Conservation (phyloP, 2,113 vertebrate genomes). For the Ageneiosus marmoratus region DNA sequence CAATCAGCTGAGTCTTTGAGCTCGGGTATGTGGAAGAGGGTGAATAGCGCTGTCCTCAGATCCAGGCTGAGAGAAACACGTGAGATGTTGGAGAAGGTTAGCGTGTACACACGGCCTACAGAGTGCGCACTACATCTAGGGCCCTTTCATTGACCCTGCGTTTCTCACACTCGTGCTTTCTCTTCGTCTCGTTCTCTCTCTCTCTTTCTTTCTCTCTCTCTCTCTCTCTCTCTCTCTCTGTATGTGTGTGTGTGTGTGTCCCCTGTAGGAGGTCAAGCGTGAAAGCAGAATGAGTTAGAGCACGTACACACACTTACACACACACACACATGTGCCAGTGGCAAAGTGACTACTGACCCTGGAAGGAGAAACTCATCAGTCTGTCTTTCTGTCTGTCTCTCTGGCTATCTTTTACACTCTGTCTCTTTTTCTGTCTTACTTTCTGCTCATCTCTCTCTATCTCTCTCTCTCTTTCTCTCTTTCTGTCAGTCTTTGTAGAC, state of each 20-base stretch:
- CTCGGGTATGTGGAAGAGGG: neutral
- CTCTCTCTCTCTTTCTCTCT: too few species aligned
- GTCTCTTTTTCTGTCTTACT: too few species aligned
- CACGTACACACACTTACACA: too few species aligned
- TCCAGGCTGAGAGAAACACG: too few species aligned
- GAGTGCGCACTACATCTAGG: neutral
- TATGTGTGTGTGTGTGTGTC: neutral
- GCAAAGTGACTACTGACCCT: too few species aligned
- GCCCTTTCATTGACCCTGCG: neutral
- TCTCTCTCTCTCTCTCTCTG: too few species aligned
- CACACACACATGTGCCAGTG: neutral
- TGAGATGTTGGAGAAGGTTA: too few species aligned
- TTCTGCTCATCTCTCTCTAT: too few species aligned
- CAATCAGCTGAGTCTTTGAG: neutral
- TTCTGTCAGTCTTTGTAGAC: neutral
- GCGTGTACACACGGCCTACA: neutral
- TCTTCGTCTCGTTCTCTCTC: too few species aligned
- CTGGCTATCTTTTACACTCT: neutral
- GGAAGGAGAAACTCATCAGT: neutral
- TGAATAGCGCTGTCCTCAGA: too few species aligned
- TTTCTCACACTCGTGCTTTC: neutral
- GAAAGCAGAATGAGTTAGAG: neutral
- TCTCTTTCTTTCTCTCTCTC: too few species aligned
- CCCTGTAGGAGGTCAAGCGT: neutral
- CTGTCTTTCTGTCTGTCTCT: neutral